These are phyloP conservation scores for Melieria crassipennis DNA, from an alignment of 2,888 invertebrate species.

Conservation along the genomic window DNA sequence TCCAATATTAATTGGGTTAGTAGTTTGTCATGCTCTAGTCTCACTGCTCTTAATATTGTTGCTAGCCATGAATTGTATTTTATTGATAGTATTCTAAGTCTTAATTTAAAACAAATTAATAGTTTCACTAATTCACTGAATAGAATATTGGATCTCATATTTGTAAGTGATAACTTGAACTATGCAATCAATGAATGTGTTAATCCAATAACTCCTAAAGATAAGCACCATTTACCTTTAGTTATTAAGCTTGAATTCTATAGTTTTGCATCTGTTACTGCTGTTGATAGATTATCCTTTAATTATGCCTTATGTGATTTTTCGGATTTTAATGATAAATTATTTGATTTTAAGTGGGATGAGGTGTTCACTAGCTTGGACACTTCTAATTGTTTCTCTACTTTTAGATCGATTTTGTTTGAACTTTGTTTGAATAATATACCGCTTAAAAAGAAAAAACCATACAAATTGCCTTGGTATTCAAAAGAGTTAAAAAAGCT, in stretches of 20 bases:
- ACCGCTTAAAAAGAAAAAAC: background rate
- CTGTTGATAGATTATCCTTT: background rate
- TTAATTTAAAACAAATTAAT: background rate
- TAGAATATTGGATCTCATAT: background rate
- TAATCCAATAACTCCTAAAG: background rate
- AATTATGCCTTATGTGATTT: slow-evolving; percentile 2
- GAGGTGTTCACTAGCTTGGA: too few species aligned
- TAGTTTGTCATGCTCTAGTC: background rate
- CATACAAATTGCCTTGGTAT: background rate
- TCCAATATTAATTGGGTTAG: background rate
- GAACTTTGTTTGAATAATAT: background rate
- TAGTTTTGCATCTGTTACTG: background rate
- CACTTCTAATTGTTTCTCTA: too few species aligned
- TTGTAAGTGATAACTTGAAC: background rate
- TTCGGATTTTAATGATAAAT: background rate
- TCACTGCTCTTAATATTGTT: background rate
- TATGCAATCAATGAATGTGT: background rate
- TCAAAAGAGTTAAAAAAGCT: background rate
- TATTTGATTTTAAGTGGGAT: background rate
- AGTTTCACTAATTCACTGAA: background rate
- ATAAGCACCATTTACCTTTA: slow-evolving; percentile 1
- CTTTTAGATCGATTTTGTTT: too few species aligned
- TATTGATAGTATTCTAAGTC: background rate
- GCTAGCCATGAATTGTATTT: background rate
- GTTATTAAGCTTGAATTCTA: background rate